These are phyloP conservation scores for Lycorma delicatula DNA, from an alignment of 1,140 invertebrate genomes.

Conservation along the genomic window DNA sequence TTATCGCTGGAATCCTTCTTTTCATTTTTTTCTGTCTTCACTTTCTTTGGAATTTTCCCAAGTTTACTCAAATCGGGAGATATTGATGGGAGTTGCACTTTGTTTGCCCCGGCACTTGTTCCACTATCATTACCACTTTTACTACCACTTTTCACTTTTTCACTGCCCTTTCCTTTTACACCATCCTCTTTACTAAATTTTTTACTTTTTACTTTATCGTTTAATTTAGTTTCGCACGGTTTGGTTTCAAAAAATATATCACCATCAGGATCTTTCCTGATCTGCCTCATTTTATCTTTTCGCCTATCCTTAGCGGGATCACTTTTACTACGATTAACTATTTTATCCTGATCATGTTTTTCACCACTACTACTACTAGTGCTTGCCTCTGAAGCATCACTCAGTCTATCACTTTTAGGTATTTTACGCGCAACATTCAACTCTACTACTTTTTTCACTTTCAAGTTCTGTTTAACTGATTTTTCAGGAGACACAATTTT, in stretches of 20 bases:
- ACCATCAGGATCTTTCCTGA: constrained; percentile 19
- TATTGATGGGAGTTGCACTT: constrained; percentile 55
- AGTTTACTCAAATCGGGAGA: constrained; percentile 54
- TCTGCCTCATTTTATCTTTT: constrained; percentile 19
- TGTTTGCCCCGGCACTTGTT: constrained; percentile 51
- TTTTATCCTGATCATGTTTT: neutral
- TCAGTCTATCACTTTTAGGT: neutral
- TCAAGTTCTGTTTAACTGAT: constrained; percentile 4
- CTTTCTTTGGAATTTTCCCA: constrained; percentile 67
- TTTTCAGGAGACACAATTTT: constrained; percentile 24
- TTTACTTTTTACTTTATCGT: neutral
- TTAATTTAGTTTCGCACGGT: too few species aligned
- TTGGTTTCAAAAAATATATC: constrained; percentile 16
- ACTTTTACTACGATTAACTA: constrained; percentile 21
- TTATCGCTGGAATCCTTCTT: constrained; percentile 13
- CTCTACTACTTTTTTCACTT: neutral
- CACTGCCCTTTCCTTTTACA: constrained; percentile 38
- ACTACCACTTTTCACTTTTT: constrained; percentile 22
- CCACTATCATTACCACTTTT: constrained; percentile 22
- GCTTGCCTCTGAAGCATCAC: neutral
- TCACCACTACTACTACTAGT: constrained; percentile 2
- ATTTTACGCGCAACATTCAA: neutral
- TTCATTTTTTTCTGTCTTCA: constrained; percentile 33
- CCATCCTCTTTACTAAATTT: constrained; percentile 34
- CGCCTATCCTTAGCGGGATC: constrained; percentile 20